Conservation (phyloP, 2,797 vertebrate genomes). For the Nyctalus aviator region DNA sequence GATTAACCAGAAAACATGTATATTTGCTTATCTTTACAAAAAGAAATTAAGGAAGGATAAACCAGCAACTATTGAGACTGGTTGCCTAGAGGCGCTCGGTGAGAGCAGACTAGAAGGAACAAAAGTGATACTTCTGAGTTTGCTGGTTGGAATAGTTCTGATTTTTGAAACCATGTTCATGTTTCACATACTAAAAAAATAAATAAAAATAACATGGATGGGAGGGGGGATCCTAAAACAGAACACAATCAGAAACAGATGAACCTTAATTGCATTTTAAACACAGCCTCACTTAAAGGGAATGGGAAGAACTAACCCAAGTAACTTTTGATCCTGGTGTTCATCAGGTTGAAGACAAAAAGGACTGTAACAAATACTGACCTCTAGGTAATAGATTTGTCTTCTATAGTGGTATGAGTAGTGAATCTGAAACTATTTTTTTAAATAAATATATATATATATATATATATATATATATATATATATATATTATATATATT, state of each 20-base stretch:
- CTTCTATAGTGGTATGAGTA: background rate
- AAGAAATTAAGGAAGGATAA: background rate
- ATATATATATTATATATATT: background rate
- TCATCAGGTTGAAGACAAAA: constrained; percentile 2
- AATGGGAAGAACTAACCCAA: no score
- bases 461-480: background rate
- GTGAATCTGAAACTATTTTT: background rate
- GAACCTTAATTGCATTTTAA: background rate
- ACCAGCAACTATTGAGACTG: background rate
- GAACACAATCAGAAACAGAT: constrained; percentile 16
- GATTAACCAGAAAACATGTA: background rate
- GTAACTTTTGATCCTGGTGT: background rate
- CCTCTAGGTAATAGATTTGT: background rate
- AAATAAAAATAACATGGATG: background rate
- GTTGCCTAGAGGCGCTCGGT: background rate
- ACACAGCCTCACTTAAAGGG: no score
- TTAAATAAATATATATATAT: background rate
- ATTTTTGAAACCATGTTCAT: constrained; percentile 47
- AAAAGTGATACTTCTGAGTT: background rate
- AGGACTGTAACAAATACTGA: background rate
- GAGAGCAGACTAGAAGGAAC: background rate
- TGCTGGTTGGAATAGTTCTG: background rate
- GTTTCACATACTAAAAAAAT: constrained; percentile 46
- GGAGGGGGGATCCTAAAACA: background rate
- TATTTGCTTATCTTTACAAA: constrained; percentile 37